phyloP scores from a whole-genome alignment of 1,140 invertebrate genomes.

The Aphelenchoides fujianensis region DNA sequence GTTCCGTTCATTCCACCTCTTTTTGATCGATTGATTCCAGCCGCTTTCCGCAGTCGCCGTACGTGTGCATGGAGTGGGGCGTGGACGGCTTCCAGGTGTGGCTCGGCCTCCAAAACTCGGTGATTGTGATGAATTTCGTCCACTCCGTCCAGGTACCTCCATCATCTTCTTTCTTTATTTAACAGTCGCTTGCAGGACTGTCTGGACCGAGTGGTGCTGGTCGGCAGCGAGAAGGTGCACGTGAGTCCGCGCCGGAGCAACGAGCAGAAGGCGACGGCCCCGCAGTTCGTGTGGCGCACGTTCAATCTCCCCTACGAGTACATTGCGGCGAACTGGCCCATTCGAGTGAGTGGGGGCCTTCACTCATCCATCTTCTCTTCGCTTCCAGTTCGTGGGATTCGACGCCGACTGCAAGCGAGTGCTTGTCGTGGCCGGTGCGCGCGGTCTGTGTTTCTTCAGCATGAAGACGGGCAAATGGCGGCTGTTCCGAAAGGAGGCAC shows the following conservation, averaged over 20 bases:
- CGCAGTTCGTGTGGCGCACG: slow-evolving; percentile 54
- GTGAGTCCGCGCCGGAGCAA: slow-evolving; percentile 46
- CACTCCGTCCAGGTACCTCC: slow-evolving; percentile 27
- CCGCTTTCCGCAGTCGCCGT: slow-evolving; percentile 23
- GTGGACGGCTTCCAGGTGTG: slow-evolving; percentile 97
- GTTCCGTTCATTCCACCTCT: no score
- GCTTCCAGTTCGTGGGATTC: slow-evolving; percentile 76
- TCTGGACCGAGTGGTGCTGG: slow-evolving; percentile 48
- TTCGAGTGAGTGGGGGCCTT: slow-evolving; percentile 81
- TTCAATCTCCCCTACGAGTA: slow-evolving; percentile 79
- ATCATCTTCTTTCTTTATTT: slow-evolving; percentile 20
- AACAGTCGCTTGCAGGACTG: slow-evolving; percentile 42
- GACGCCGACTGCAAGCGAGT: slow-evolving; percentile 75
- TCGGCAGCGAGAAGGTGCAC: slow-evolving; percentile 45
- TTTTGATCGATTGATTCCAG: no score
- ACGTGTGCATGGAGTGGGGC: slow-evolving; percentile 76
- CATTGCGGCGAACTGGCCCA: slow-evolving; percentile 91
- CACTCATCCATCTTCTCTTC: no score
- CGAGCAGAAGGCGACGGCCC: slow-evolving; percentile 47
- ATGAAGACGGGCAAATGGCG: slow-evolving; percentile 85
- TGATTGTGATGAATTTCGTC: slow-evolving; percentile 40
- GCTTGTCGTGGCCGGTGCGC: slow-evolving; percentile 85
- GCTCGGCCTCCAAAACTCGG: slow-evolving; percentile 69
- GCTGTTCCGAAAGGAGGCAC: slow-evolving; percentile 94
- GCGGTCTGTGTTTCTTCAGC: slow-evolving; percentile 89